These are phyloP conservation scores for Calameuta pallipes DNA, from an alignment of 2,888 invertebrate genomes.

Conservation along the genomic window DNA sequence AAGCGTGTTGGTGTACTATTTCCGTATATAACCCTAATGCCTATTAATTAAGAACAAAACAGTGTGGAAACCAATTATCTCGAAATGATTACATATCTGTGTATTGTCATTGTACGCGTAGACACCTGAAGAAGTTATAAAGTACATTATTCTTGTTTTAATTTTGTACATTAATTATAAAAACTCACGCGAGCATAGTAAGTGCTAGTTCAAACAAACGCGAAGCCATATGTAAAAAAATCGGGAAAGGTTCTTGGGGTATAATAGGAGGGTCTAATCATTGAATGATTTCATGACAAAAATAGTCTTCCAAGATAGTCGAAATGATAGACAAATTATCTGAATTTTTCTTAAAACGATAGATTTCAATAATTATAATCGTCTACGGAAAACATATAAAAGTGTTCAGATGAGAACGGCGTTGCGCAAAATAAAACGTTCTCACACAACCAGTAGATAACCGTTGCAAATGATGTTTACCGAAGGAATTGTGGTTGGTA, in stretches of 20 bases:
- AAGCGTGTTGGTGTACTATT: slow-evolving; percentile 33
- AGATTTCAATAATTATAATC: neutral
- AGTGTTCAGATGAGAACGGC: neutral
- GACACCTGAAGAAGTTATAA: neutral
- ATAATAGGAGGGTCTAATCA: neutral
- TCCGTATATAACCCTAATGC: slow-evolving; percentile 12
- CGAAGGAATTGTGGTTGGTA: neutral
- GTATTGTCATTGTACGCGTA: neutral
- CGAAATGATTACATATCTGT: slow-evolving; percentile 18
- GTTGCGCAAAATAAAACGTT: neutral
- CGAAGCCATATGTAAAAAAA: neutral
- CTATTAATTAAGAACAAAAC: slow-evolving; percentile 17
- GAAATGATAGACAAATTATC: neutral
- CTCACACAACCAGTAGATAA: neutral
- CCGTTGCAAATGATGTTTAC: neutral
- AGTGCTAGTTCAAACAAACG: neutral
- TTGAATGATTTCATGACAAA: neutral
- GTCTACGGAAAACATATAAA: neutral
- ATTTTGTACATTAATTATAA: neutral
- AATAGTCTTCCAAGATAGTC: neutral
- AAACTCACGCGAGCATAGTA: neutral
- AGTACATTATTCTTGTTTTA: neutral
- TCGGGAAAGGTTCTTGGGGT: neutral
- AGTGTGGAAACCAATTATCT: slow-evolving; percentile 14
- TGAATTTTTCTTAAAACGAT: neutral